phyloP scores from a whole-genome alignment of 2,797 vertebrate genomes.

The Delichon dasypus region DNA sequence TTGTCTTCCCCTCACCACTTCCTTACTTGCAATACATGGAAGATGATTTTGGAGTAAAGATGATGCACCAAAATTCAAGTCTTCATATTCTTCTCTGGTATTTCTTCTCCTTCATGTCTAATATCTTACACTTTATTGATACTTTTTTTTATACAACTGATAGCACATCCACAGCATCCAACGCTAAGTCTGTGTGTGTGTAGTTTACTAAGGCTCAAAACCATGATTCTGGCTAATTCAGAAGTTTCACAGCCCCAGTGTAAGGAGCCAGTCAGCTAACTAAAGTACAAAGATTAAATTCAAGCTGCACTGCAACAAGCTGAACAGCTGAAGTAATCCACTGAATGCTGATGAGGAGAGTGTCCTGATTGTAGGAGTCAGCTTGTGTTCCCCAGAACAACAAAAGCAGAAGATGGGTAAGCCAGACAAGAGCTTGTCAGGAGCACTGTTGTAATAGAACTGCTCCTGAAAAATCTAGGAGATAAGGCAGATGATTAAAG shows the following conservation, averaged over 20 bases:
- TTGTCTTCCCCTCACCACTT: neutral
- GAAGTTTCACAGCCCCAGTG: neutral
- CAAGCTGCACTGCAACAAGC: neutral
- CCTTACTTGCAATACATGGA: neutral
- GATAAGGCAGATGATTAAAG: neutral
- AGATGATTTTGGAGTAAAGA: neutral
- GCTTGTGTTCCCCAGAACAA: neutral
- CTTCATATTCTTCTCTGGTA: neutral
- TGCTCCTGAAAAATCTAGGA: neutral
- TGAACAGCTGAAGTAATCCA: neutral
- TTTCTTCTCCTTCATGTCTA: neutral
- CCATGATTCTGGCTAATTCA: neutral
- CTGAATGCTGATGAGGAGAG: neutral
- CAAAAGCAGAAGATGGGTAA: neutral
- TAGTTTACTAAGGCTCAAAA: neutral
- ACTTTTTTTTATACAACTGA: neutral
- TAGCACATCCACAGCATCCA: neutral
- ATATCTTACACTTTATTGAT: neutral
- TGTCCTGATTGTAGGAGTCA: neutral
- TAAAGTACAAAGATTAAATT: neutral
- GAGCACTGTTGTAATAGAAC: neutral
- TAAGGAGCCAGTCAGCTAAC: neutral
- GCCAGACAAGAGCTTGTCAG: neutral
- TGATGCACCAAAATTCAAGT: neutral
- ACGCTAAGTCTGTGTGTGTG: neutral